phyloP scores from a whole-genome alignment of 1,140 invertebrate species.

The Branchinecta lynchi region DNA sequence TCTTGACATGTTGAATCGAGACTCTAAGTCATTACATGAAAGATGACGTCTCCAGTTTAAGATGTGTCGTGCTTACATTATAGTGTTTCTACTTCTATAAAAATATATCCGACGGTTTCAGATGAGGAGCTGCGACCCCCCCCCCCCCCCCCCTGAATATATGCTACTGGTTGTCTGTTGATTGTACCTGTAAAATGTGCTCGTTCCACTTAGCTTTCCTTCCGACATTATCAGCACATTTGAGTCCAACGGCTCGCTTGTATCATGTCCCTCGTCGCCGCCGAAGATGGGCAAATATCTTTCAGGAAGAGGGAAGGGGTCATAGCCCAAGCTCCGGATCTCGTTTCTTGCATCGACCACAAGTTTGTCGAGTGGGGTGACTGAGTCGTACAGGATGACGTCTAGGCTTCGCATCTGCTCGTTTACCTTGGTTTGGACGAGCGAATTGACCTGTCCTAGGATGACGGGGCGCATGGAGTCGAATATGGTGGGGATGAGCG shows the following conservation, averaged over 20 bases:
- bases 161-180: neutral
- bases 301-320: conserved; percentile 41
- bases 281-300: conserved; percentile 32
- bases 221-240: conserved; percentile 34
- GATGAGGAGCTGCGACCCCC: neutral
- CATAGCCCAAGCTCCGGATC: conserved; percentile 48
- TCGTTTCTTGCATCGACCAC: conserved; percentile 52
- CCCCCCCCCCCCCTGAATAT: neutral
- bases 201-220: conserved; percentile 58
- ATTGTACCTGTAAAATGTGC: conserved; percentile 47
- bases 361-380: conserved; percentile 63
- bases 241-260: conserved; percentile 9
- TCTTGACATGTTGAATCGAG: no score
- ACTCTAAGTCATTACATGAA: no score
- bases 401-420: conserved; percentile 36
- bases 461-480: conserved; percentile 70
- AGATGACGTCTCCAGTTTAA: neutral
- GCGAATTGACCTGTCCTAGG: conserved; percentile 52
- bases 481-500: conserved; percentile 59
- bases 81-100: neutral
- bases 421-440: conserved; percentile 33
- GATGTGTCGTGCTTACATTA: neutral
- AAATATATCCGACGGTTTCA: neutral
- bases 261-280: conserved; percentile 22
- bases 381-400: conserved; percentile 62